phyloP scores from a whole-genome alignment of 2,113 vertebrate species.

The Empidonax traillii region DNA sequence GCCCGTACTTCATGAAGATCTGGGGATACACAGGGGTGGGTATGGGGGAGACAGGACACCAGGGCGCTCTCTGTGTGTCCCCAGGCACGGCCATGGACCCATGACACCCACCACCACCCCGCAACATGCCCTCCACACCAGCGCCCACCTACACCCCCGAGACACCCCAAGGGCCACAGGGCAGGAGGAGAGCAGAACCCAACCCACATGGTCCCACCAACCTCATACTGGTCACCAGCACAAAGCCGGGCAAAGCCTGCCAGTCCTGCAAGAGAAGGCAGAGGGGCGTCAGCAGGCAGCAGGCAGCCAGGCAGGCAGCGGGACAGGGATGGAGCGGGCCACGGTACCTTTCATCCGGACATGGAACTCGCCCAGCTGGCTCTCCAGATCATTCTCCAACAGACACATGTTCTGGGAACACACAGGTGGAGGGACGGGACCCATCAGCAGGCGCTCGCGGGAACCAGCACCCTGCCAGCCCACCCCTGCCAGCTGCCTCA shows the following conservation, averaged over 20 bases:
- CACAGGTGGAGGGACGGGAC: not conserved
- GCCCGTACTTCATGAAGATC: constrained; percentile 96
- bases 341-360: constrained; percentile 91
- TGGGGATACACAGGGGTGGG: constrained; percentile 9
- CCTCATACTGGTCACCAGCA: constrained; percentile 97
- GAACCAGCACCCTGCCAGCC: not conserved
- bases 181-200: not conserved
- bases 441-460: not conserved
- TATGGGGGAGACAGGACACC: rapidly evolving
- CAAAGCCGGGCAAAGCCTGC: constrained; percentile 95
- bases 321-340: not conserved
- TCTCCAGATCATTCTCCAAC: constrained; percentile 92
- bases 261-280: constrained; percentile 81
- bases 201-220: constrained; percentile 53
- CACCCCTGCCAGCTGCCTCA: constrained; percentile 36
- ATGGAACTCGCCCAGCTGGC: constrained; percentile 95
- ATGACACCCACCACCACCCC: not conserved
- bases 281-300: not conserved
- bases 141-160: not conserved
- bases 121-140: not conserved
- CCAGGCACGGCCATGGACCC: not conserved
- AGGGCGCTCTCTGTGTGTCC: not conserved
- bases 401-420: constrained; percentile 90
- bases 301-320: not conserved
- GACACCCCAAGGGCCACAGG: not conserved